Conservation (phyloP, 2,888 invertebrate species). For the Leucozona laternaria region DNA sequence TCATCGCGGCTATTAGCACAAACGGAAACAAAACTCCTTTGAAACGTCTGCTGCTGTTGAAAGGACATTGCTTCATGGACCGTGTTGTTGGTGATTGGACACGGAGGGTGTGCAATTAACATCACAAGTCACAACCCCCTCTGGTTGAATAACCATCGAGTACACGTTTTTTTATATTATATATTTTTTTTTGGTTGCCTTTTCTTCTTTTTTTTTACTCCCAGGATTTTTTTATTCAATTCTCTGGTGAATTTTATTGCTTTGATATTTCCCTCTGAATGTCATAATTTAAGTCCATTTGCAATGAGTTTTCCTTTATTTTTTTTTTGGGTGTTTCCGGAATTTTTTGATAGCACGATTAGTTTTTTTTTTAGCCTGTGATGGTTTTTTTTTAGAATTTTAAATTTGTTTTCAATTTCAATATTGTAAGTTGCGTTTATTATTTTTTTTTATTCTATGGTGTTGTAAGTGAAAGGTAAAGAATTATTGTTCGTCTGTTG, state of each 20-base stretch:
- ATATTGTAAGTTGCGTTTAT: constrained; percentile 44
- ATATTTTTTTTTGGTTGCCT: neutral
- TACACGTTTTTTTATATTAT: constrained; percentile 38
- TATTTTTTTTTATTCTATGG: neutral
- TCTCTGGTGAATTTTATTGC: constrained; percentile 73
- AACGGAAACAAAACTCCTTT: constrained; percentile 50
- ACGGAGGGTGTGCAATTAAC: constrained; percentile 74
- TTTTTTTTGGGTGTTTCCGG: constrained; percentile 55
- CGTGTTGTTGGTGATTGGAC: constrained; percentile 66
- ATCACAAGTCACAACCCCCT: constrained; percentile 58
- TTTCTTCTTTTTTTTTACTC: neutral
- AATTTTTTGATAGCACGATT: constrained; percentile 56
- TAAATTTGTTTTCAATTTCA: constrained; percentile 62
- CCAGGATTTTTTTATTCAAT: constrained; percentile 49
- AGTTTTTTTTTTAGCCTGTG: constrained; percentile 37
- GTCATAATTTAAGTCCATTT: constrained; percentile 65
- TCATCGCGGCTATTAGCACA: constrained; percentile 48
- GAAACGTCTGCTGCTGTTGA: constrained; percentile 65
- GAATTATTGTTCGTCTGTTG: constrained; percentile 67
- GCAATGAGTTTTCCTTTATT: constrained; percentile 38
- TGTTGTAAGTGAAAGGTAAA: constrained; percentile 62
- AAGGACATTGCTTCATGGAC: constrained; percentile 66
- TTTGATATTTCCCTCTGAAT: constrained; percentile 71
- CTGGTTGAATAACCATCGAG: constrained; percentile 31
- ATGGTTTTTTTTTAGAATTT: constrained; percentile 32